Base-by-base conservation (phyloP, 2,888 invertebrate genomes). In the Sphaeridia pumilis region DNA sequence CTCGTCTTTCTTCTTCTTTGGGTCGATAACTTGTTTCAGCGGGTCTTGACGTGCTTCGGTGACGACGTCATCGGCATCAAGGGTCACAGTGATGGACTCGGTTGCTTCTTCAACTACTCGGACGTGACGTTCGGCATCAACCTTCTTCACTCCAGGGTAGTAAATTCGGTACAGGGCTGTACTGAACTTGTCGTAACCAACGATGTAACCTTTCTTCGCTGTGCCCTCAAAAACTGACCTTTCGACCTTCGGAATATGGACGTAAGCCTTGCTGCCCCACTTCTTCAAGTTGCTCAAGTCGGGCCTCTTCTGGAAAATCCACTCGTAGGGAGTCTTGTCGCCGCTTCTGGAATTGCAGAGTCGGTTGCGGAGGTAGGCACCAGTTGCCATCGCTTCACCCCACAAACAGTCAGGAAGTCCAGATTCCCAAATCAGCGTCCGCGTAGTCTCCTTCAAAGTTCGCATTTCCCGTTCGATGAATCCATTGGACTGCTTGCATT, bases 361-460 rank as follows among this genome's bases (percentile, higher is more conserved):
- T 17, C 57, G 17, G 54, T 70, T 70, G 25, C 65, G 50, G 4
- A 69, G 22, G 52, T 68, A 69, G 2, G 66, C 67, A 4, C 67
- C 65, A n/a, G 67, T 67, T 28, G 64, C 65, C 3, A 67, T 66
- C 12, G 68, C 69, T 59, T 71, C 68, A 3, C 66, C 67, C 69
- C 69, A 70, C 22, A 70, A 55, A 20, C 52, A 48, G 21, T 59
- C 54, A 0, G 67, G 66, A 20, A 69, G 34, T 27, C 60, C 52
- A 25, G 57, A 58, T 4, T 57, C 55, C 21, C 58, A 42, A n/a
- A 71, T 21, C 50, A 69, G 55, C 25, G 66, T 54, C 34, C 52
- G 4, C 12, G 38, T 20, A 17, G 17, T 12, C 17, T 38, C 38
- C 17, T 38, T 38, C 17, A 38, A 5, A 38, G 67, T 68, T 2